phyloP scores from a whole-genome alignment of 2,113 vertebrate species.

The Macquaria ambigua region DNA sequence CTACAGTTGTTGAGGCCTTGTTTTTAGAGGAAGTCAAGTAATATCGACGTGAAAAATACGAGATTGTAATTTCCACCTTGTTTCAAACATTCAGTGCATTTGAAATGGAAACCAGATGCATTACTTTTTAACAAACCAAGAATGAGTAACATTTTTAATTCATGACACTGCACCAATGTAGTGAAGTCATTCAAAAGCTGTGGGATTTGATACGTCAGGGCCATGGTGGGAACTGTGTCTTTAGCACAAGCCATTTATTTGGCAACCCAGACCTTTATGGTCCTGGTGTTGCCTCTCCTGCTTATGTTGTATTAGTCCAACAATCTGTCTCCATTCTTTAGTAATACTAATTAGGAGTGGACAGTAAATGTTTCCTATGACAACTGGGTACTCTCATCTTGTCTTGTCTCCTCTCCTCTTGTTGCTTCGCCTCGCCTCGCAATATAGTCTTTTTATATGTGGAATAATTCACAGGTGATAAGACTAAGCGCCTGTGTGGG shows the following conservation, averaged over 20 bases:
- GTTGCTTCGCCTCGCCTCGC: constrained; percentile 18
- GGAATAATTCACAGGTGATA: constrained; percentile 30
- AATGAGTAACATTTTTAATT: neutral
- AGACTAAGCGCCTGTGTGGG: neutral
- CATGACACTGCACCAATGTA: neutral
- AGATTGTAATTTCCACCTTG: neutral
- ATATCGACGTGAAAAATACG: neutral
- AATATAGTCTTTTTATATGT: constrained; percentile 24
- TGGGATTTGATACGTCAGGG: constrained; percentile 11
- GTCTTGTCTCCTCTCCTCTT: constrained; percentile 46
- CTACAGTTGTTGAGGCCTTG: neutral
- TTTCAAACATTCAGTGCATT: neutral
- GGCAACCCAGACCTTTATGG: constrained; percentile 5
- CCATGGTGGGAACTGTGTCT: constrained; percentile 72
- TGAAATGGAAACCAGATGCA: neutral
- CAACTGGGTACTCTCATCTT: constrained; percentile 26
- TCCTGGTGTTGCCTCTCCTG: constrained; percentile 24
- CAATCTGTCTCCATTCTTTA: neutral
- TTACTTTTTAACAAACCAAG: neutral
- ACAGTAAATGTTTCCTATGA: constrained; percentile 28
- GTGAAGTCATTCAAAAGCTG: neutral
- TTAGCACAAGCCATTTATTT: constrained; percentile 33
- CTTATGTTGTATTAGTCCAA: constrained; percentile 33
- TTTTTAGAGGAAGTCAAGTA: neutral
- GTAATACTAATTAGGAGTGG: constrained; percentile 19